Percentiles rank a stretch among this genome's conserved stretches.
Evolutionary conservation across 2,888 invertebrate genomes (phyloP).

Genomic region (Acrobasis suavella): DNA sequence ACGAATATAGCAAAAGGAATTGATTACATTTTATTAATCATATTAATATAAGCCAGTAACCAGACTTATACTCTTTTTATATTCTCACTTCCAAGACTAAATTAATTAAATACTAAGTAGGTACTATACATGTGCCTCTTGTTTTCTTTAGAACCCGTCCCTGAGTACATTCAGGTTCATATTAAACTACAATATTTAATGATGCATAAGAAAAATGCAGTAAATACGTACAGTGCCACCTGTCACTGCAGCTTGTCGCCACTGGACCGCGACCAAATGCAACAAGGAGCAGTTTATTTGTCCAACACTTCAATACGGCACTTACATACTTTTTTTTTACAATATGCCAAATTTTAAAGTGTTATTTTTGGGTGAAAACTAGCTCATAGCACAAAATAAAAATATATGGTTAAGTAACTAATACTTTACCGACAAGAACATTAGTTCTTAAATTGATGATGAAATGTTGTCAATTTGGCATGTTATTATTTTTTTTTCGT

Average conservation of each 20-base stretch:
- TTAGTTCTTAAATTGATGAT: no score
- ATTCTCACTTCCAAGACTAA: not conserved
- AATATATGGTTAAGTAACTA: no score
- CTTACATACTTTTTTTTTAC: constrained; percentile 5
- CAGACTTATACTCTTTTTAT: not conserved
- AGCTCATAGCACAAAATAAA: no score
- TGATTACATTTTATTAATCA: no score
- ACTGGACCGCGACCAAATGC: constrained; percentile 36
- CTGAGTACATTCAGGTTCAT: not conserved
- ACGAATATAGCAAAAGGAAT: no score
- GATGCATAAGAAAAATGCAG: constrained; percentile 43
- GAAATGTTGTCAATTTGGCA: no score
- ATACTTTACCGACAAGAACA: no score
- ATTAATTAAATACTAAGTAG: not conserved
- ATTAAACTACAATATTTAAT: constrained; percentile 34
- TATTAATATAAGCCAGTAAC: no score
- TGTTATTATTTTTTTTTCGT: no score
- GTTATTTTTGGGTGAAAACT: no score
- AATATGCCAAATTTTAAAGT: no score
- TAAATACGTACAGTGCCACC: constrained; percentile 32
- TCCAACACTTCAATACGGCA: constrained; percentile 17
- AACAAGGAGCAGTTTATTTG: constrained; percentile 29
- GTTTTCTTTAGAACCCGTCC: not conserved
- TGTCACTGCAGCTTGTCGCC: constrained; percentile 33
- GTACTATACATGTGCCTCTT: not conserved